Conservation (phyloP, 2,797 vertebrate species). For the Ciconia nigra region DNA sequence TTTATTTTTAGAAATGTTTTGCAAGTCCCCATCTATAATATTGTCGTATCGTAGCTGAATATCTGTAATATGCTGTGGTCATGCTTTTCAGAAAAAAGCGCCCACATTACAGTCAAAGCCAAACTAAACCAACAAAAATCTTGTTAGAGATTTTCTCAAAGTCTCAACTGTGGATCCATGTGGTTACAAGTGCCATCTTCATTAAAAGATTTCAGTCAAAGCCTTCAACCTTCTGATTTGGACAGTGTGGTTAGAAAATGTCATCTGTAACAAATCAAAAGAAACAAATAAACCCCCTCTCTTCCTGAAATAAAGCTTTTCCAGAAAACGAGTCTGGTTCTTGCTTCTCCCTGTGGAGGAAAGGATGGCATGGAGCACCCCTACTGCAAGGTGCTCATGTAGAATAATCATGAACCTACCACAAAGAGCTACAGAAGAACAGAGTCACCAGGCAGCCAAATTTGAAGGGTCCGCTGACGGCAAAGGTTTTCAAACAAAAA, state of each 20-base stretch:
- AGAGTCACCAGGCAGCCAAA: background rate
- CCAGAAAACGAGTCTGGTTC: background rate
- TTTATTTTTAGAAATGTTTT: background rate
- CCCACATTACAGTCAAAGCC: background rate
- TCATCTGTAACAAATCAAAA: background rate
- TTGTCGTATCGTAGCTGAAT: background rate
- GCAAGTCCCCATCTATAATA: background rate
- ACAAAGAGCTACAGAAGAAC: background rate
- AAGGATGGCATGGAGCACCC: background rate
- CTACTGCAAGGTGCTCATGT: background rate
- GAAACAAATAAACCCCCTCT: background rate
- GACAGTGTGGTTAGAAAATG: background rate
- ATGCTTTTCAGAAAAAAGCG: background rate
- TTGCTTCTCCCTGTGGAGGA: background rate
- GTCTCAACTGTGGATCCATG: accelerated
- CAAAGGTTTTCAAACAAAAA: background rate
- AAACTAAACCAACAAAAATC: background rate
- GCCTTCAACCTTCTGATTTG: background rate
- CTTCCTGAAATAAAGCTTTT: background rate
- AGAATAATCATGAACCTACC: background rate
- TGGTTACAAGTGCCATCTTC: background rate
- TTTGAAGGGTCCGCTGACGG: background rate
- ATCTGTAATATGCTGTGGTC: background rate
- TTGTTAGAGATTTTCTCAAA: background rate
- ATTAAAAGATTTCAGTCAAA: background rate